Conservation (phyloP, 2,113 vertebrate species). For the Phyllostomus hastatus region DNA sequence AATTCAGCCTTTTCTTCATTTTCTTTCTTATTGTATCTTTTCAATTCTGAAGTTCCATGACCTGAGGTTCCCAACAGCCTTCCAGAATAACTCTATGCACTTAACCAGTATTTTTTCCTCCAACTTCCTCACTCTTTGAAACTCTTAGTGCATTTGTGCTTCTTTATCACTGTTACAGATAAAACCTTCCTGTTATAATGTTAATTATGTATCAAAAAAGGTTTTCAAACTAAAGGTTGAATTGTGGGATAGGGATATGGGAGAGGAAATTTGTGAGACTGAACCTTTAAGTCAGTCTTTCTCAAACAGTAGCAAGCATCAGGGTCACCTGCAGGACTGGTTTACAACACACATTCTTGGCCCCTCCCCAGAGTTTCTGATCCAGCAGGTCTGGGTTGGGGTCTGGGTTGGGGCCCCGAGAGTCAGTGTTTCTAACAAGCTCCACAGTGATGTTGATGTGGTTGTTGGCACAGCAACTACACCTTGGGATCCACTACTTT, state of each 20-base stretch:
- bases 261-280: background rate
- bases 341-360: background rate
- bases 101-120: background rate
- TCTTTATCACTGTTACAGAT: background rate
- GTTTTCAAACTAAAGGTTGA: background rate
- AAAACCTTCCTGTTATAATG: conserved; percentile 15
- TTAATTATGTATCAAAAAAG: background rate
- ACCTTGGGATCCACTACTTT: background rate
- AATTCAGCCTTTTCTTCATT: background rate
- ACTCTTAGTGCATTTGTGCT: background rate
- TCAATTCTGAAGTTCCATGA: background rate
- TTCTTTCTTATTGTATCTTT: background rate
- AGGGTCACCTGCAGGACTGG: background rate
- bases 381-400: background rate
- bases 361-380: background rate
- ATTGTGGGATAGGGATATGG: background rate
- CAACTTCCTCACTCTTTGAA: background rate
- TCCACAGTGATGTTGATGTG: background rate
- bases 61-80: background rate
- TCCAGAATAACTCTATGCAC: background rate
- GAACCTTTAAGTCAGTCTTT: background rate
- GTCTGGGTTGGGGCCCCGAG: background rate
- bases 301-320: background rate
- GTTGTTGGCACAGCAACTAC: background rate
- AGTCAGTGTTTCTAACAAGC: background rate